Evolutionary conservation across 2,888 invertebrate genomes (phyloP), one percentile per base, ranked within the genome.

Genomic region (Clostera curtula): DNA sequence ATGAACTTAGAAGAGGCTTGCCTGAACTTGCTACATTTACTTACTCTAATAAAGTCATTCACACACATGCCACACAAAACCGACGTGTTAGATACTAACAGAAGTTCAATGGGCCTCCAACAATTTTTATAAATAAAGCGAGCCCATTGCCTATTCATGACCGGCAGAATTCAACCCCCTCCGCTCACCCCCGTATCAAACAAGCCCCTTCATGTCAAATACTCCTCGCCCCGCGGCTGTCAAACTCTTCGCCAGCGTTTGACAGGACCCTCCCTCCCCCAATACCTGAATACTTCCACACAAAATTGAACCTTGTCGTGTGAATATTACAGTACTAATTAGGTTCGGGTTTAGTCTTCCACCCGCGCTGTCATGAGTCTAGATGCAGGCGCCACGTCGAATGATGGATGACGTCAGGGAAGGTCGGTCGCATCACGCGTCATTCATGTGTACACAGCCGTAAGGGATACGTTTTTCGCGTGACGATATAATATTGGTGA

Each of bases 181-280:
- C 67, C 67, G 67, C 44, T 66, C 68, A 61, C 74, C 76, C 77
- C 79, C 75, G 80, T 77, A 80, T 82, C 80, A 82, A 82, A 80
- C 80, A 77, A 79, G 82, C 80, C 83, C 83, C 83, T 82, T 82
- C 82, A 82, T 77, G 83, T 83, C 83, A 82, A 83, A 83, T 76
- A 77, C 83, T 80, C 80, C 75, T 74, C 79, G 72, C 82, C 80
- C 82, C 79, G 79, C 80, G 82, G 77, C 83, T 82, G 82, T 83
- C 83, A 83, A 83, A 83, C 82, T 82, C 80, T 83, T 80, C 82
- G 79, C 73, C 75, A 79, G 73, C 74, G 77, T 82, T 83, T 83
- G 82, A 82, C 82, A 82, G 77, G 80, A 79, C 76, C 82, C 82
- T 77, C 82, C 83, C 82, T 71, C 57, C 57, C 71, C 52, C 57